phyloP scores from a whole-genome alignment of 2,797 vertebrate species.

The Mycteria americana region DNA sequence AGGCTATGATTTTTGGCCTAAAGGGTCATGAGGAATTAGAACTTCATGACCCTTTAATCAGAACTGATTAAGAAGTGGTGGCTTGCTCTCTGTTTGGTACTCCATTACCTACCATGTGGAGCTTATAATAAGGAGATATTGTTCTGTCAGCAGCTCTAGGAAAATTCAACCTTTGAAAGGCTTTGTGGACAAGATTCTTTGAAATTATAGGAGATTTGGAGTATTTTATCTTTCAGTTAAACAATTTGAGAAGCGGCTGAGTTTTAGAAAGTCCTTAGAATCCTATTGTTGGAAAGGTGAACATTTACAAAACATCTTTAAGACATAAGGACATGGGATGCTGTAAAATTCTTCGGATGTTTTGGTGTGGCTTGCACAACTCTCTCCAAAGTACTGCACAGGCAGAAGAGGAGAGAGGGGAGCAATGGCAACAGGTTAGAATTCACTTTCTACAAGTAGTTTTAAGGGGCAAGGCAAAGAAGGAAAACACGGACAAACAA shows the following conservation, averaged over 20 bases:
- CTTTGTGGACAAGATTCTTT: neutral
- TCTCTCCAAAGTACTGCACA: neutral
- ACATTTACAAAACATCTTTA: neutral
- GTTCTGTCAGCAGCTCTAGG: neutral
- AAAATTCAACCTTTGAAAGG: neutral
- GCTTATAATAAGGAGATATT: neutral
- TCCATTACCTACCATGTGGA: neutral
- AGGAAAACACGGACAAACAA: neutral
- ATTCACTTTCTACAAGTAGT: neutral
- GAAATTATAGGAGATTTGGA: neutral
- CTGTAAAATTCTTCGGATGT: neutral
- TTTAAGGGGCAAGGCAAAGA: neutral
- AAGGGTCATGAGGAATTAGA: neutral
- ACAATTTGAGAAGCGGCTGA: neutral
- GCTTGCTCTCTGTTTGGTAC: neutral
- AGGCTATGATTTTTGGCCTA: neutral
- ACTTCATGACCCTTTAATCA: slow-evolving; percentile 36
- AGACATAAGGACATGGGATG: neutral
- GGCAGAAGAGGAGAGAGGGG: neutral
- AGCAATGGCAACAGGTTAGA: neutral
- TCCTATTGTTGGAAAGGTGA: neutral
- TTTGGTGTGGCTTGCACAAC: neutral
- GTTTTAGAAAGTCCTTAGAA: neutral
- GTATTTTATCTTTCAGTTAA: neutral
- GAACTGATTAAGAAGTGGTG: slow-evolving; percentile 2